These are phyloP conservation scores for Elegia similella DNA, from an alignment of 2,888 invertebrate species.

Conservation along the genomic window DNA sequence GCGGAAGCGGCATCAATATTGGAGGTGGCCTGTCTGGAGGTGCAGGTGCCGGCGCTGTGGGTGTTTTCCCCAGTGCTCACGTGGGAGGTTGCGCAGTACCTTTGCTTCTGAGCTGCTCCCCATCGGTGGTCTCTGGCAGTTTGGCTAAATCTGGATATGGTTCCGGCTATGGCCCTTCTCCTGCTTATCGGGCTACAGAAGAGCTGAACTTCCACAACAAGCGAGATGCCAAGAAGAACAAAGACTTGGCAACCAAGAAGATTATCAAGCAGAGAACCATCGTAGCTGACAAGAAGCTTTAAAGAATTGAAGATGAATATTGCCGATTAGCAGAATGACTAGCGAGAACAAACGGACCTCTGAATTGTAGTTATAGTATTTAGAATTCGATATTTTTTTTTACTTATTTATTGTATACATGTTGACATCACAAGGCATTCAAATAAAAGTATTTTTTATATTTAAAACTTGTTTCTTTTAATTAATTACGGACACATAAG, in stretches of 20 bases:
- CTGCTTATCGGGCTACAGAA: conserved; percentile 56
- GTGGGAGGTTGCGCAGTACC: conserved; percentile 67
- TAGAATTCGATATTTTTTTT: neutral
- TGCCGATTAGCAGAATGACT: neutral
- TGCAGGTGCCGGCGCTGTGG: conserved; percentile 51
- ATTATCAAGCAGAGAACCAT: conserved; percentile 23
- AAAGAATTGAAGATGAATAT: neutral
- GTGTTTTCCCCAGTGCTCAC: conserved; percentile 66
- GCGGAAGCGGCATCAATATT: conserved; percentile 16
- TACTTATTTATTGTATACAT: conserved; percentile 2
- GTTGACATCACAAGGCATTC: conserved; percentile 18
- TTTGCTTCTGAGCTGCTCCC: conserved; percentile 67
- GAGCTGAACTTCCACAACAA: conserved; percentile 58
- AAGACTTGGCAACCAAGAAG: conserved; percentile 26
- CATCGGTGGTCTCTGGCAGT: conserved; percentile 62
- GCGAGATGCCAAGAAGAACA: conserved; percentile 49
- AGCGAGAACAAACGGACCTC: neutral
- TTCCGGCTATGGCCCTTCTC: conserved; percentile 36
- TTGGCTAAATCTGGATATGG: conserved; percentile 51
- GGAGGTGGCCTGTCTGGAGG: conserved; percentile 26
- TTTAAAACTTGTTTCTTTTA: neutral
- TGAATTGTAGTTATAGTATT: neutral
- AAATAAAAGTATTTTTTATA: conserved; percentile 12
- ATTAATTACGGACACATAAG: neutral
- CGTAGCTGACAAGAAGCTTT: conserved; percentile 18